Percentiles rank a stretch among this genome's conserved stretches.
phyloP scores from a whole-genome alignment of 2,888 invertebrate species.

The Oxycera nigricornis region DNA sequence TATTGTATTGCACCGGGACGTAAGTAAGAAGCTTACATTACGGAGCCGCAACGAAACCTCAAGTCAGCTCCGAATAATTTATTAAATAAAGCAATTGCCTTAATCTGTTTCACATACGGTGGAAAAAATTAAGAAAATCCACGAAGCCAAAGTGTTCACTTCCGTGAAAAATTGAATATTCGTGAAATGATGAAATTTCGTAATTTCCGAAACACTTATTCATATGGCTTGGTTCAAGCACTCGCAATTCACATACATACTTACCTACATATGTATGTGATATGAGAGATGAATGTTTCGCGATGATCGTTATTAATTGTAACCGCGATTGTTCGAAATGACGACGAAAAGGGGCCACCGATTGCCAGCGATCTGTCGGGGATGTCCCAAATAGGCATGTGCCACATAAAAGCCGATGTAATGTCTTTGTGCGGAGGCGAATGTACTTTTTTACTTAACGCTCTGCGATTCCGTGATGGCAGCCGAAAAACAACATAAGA shows the following conservation, averaged over 20 bases:
- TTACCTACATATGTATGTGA: background rate
- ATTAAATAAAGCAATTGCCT: background rate
- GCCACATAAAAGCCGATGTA: background rate
- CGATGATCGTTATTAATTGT: background rate
- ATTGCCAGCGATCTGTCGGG: background rate
- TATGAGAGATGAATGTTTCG: background rate
- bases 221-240: background rate
- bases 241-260: background rate
- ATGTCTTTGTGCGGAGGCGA: background rate
- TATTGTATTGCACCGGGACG: no score
- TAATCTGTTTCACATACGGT: background rate
- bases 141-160: background rate
- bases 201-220: slow-evolving; percentile 8
- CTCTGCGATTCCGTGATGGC: background rate
- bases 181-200: slow-evolving; percentile 3
- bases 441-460: slow-evolving; percentile 1
- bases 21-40: no score
- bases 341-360: background rate
- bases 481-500: background rate
- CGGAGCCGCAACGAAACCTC: background rate
- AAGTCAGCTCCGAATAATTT: background rate
- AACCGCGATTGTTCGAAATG: background rate
- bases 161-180: slow-evolving; percentile 24
- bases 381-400: background rate
- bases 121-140: slow-evolving; percentile 7